A percentile compares a stretch with the other conserved stretches of the same genome.
Conservation (phyloP, 2,797 vertebrate species). For the Pipistrellus nathusii region DNA sequence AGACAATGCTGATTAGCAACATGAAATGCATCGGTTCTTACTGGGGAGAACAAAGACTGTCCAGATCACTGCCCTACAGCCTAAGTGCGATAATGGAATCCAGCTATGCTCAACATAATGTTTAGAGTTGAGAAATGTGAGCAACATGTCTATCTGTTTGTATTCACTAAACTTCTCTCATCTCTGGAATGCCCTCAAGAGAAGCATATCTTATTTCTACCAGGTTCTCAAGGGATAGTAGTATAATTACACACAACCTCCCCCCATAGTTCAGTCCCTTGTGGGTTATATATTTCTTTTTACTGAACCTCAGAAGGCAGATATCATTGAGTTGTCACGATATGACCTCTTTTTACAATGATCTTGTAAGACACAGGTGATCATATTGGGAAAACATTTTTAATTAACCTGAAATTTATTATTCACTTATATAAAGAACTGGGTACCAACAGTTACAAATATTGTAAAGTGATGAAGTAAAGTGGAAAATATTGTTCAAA, state of each 20-base stretch:
- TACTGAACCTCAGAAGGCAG: conserved; percentile 62
- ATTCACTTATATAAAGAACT: conserved; percentile 23
- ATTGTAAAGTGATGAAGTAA: conserved; percentile 54
- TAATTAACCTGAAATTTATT: conserved; percentile 46
- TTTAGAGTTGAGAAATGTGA: conserved; percentile 73
- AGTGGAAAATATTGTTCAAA: conserved; percentile 57
- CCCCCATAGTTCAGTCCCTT: conserved; percentile 62
- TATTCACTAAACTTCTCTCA: conserved; percentile 69
- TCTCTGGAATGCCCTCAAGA: conserved; percentile 67
- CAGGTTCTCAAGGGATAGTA: conserved; percentile 58
- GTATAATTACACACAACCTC: conserved; percentile 63
- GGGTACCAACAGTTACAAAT: conserved; percentile 39
- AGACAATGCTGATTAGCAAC: conserved; percentile 89
- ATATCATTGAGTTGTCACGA: conserved; percentile 60
- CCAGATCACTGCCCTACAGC: conserved; percentile 83
- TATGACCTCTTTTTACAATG: conserved; percentile 34
- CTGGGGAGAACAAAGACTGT: conserved; percentile 83
- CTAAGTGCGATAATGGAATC: conserved; percentile 82
- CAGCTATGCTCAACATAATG: conserved; percentile 73
- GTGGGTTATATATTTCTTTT: conserved; percentile 61
- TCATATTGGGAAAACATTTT: background rate
- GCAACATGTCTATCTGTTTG: conserved; percentile 62
- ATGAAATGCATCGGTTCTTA: conserved; percentile 85
- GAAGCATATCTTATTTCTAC: conserved; percentile 78
- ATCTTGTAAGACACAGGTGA: conserved; percentile 67